phyloP scores from a whole-genome alignment of 2,797 vertebrate species.

The Rhinogobio ventralis region DNA sequence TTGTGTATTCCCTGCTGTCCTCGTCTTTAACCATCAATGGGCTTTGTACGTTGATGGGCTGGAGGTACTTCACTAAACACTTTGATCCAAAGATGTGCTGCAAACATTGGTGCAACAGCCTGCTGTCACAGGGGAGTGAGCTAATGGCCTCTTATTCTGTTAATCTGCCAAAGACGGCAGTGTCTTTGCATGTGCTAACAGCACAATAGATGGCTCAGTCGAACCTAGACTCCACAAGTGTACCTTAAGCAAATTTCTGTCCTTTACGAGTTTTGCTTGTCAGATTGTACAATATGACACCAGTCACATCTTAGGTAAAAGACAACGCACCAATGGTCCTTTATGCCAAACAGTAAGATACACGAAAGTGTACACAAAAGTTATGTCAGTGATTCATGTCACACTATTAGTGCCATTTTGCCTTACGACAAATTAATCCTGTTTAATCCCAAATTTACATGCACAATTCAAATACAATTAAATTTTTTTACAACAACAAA shows the following conservation, averaged over 20 bases:
- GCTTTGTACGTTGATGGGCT: conserved; percentile 7
- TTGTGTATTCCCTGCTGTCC: conserved; percentile 13
- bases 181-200: background rate
- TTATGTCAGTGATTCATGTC: background rate
- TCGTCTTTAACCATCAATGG: conserved; percentile 25
- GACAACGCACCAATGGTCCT: background rate
- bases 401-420: background rate
- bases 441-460: background rate
- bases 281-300: background rate
- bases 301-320: background rate
- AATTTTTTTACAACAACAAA: background rate
- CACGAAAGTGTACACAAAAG: background rate
- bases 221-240: background rate
- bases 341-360: background rate
- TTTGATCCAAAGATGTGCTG: conserved; percentile 13
- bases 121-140: background rate
- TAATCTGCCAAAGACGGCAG: conserved; percentile 51
- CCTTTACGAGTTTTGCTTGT: background rate
- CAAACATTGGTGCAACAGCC: background rate
- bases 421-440: background rate
- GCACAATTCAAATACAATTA: background rate
- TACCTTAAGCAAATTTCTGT: background rate
- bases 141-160: conserved; percentile 44
- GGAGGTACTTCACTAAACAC: conserved; percentile 13
- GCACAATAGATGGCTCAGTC: background rate